Conservation (phyloP, 2,888 invertebrate genomes). For the Drosophila fulvimacula region DNA sequence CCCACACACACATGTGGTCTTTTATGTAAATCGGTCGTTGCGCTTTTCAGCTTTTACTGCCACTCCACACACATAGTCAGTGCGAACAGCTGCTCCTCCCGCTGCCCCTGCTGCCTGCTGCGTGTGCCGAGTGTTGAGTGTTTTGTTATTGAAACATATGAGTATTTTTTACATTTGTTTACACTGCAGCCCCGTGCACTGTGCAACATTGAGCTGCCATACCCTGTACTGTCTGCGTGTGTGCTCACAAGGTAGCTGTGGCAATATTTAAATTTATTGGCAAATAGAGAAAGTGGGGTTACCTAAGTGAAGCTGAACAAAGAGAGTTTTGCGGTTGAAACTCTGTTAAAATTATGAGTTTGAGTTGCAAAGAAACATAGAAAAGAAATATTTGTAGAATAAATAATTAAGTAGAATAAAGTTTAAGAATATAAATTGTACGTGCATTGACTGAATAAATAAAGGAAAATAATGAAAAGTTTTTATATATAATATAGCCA, state of each 20-base stretch:
- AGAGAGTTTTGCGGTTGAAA: neutral
- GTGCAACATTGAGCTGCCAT: constrained; percentile 27
- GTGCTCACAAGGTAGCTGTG: neutral
- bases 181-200: constrained; percentile 30
- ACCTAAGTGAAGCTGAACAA: neutral
- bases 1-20: constrained; percentile 7
- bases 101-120: neutral
- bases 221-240: constrained; percentile 13
- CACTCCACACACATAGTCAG: constrained; percentile 3
- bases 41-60: constrained; percentile 55
- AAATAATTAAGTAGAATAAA: too few species aligned
- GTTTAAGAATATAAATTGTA: too few species aligned
- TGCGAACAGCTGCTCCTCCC: neutral
- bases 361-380: too few species aligned
- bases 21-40: constrained; percentile 76
- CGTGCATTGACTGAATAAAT: too few species aligned
- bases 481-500: too few species aligned
- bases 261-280: neutral
- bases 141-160: constrained; percentile 81
- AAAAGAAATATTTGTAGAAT: too few species aligned
- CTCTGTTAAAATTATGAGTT: neutral
- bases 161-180: constrained; percentile 57
- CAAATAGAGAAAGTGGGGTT: neutral
- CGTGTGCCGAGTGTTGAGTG: constrained; percentile 69
- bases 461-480: too few species aligned